These are phyloP conservation scores for Chaetura pelagica DNA, from an alignment of 2,113 vertebrate genomes.

Conservation along the genomic window DNA sequence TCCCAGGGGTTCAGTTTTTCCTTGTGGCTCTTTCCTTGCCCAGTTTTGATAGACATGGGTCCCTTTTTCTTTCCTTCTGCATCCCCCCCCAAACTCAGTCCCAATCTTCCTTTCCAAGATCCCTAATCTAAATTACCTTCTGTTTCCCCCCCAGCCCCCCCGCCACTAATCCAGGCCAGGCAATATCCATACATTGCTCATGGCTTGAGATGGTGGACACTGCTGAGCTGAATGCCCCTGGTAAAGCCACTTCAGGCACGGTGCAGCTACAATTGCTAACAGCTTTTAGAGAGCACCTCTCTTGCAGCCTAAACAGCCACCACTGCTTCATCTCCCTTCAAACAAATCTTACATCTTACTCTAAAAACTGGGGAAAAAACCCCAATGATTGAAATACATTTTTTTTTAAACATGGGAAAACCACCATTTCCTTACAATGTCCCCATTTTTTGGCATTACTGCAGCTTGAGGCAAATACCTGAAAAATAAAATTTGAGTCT, in stretches of 20 bases:
- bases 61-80: not conserved
- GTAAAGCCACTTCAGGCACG: not conserved
- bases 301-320: not conserved
- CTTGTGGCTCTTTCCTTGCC: not conserved
- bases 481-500: not conserved
- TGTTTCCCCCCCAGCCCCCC: not conserved
- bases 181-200: rapidly evolving
- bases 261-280: not conserved
- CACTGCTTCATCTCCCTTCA: not conserved
- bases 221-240: not conserved
- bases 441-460: not conserved
- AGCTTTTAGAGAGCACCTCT: not conserved
- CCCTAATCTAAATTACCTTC: not conserved
- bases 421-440: not conserved
- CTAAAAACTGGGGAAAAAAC: not conserved
- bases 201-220: not conserved
- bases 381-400: not conserved
- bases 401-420: not conserved
- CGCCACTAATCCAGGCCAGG: not conserved
- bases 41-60: not conserved
- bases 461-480: not conserved
- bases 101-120: not conserved
- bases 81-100: not conserved
- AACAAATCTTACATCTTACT: not conserved
- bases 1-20: not conserved